Base-by-base conservation (phyloP, 2,113 vertebrate species). In the Poeciliopsis turrubarensis region DNA sequence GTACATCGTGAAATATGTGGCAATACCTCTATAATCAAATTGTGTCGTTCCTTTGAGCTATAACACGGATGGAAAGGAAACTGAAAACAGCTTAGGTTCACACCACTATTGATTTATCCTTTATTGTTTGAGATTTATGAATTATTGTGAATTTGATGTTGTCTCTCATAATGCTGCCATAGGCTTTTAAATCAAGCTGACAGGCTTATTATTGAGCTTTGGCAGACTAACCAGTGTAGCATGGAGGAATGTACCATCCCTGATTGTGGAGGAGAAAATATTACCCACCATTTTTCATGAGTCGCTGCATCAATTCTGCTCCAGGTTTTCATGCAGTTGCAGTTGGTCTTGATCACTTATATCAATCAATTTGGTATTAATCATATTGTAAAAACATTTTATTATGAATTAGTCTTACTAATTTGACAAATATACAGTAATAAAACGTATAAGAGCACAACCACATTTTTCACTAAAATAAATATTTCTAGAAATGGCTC, bases 141-240 rank as follows among this genome's bases (percentile, higher is more conserved):
- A 90, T 90, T 90, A 92, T 90, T 91, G 82, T 88, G 90, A 91
- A 91, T 91, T 78, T 90, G 82, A 91, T 80, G 79, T 83, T 89
- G 88, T 90, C 86, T 90, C 89, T 87, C 84, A 89, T 91, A 89
- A 89, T 82, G 75, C 87, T 84, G 87, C 83, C 87, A 83, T 73
- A 19, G 72, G 84, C 73, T 87, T 90, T 91, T 91, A 91, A 91
- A 91, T 93, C 91, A 91, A 86, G 64, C 72, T 91, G 90, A 87
- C 92, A 89, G 86, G 71, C 86, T 91, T 84, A 89, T 91, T 91
- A 88, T 89, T 91, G 81, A 80, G 71, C 83, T 71, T 60, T 13
- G 44, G 75, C 64, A 73, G 70, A 70, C 81, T 65, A 73, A 64
- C 78, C 82, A 86, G 77, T 65, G 60, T 80, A 73, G 85, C 88